Percentiles rank a stretch among this genome's conserved stretches.
Conservation (phyloP, 1,140 invertebrate species). For the Drosophila parabipectinata region DNA sequence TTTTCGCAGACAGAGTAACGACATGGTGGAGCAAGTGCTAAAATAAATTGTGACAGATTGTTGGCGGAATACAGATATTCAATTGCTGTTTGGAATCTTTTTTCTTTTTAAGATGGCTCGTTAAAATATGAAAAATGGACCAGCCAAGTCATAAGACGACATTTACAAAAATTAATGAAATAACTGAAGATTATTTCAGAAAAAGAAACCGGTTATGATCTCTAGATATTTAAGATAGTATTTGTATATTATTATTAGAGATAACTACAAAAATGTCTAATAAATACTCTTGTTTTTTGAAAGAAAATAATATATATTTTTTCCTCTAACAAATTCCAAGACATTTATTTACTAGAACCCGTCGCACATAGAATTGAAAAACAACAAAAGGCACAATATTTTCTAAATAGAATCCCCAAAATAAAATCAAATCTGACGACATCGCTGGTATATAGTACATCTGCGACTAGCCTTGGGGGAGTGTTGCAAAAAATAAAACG, state of each 20-base stretch:
- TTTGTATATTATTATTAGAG: too few relatives aligned
- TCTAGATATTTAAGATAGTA: too few relatives aligned
- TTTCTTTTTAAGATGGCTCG: conserved; percentile 60
- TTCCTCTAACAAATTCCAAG: conserved; percentile 47
- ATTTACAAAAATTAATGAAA: conserved; percentile 35
- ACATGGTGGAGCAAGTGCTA: conserved; percentile 55
- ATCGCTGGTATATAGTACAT: conserved; percentile 5
- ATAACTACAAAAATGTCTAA: not conserved
- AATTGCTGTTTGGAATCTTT: conserved; percentile 53
- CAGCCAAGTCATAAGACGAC: conserved; percentile 20
- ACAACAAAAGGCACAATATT: conserved; percentile 8
- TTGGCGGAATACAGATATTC: conserved; percentile 15
- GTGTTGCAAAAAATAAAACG: conserved; percentile 33
- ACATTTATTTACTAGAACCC: conserved; percentile 57
- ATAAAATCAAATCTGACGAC: conserved; percentile 42
- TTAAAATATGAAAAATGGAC: conserved; percentile 65
- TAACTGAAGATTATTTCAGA: conserved; percentile 7
- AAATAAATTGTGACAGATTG: conserved; percentile 71
- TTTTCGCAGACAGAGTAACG: conserved; percentile 39
- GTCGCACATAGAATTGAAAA: conserved; percentile 34
- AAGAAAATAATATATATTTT: conserved; percentile 11
- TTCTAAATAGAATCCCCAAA: conserved; percentile 21
- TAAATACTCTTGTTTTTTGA: not conserved
- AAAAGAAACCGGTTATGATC: not conserved
- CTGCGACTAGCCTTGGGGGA: conserved; percentile 11